Evolutionary conservation across 2,113 vertebrate species (phyloP).

Genomic region (Otocyon megalotis): DNA sequence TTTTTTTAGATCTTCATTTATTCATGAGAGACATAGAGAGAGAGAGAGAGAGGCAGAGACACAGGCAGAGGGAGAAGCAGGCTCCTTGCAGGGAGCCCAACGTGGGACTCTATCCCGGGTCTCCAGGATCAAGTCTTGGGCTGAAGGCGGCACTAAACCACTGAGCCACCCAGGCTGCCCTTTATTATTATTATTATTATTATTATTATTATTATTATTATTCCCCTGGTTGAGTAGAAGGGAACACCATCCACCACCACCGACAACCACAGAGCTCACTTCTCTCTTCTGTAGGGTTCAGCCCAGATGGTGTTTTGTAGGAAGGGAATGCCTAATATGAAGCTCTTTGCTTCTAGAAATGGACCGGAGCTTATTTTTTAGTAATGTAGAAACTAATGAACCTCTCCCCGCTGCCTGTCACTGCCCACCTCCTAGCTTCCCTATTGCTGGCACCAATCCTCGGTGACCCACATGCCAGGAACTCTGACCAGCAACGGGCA

Average conservation of each 20-base stretch:
- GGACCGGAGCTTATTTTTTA: background rate
- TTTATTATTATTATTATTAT: too few species aligned
- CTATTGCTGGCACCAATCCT: background rate
- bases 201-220: too few species aligned
- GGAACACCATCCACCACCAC: background rate
- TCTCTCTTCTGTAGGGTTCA: background rate
- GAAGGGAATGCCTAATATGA: background rate
- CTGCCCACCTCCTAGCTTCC: background rate
- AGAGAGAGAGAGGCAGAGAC: too few species aligned
- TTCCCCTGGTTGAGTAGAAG: background rate
- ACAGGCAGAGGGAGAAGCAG: too few species aligned
- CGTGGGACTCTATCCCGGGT: too few species aligned
- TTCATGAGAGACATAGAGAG: too few species aligned
- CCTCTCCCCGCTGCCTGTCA: background rate
- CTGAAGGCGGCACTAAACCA: too few species aligned
- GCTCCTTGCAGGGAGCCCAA: too few species aligned
- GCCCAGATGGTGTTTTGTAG: background rate
- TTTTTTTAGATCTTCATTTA: too few species aligned
- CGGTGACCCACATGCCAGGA: background rate
- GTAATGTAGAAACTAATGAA: background rate
- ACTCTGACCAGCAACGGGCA: background rate
- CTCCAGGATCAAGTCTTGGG: too few species aligned
- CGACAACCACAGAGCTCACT: background rate
- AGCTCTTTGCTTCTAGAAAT: background rate
- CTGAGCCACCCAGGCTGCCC: too few species aligned